phyloP scores from a whole-genome alignment of 2,888 invertebrate species.

The Oscheius sp. region DNA sequence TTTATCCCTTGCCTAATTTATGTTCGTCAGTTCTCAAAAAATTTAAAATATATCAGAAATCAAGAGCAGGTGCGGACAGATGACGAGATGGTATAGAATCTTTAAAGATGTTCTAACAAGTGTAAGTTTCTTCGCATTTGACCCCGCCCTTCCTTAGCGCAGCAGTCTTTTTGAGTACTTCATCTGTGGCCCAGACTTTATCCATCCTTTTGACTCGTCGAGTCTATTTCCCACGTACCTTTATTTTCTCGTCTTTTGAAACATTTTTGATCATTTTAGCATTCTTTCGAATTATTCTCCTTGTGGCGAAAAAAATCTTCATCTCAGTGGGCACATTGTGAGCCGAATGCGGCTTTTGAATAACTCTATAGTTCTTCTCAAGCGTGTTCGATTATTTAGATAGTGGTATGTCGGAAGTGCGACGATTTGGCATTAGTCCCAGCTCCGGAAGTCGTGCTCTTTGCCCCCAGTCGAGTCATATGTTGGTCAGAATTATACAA shows the following conservation, averaged over 20 bases:
- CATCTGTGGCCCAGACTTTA: slow-evolving; percentile 9
- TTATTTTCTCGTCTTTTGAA: not conserved
- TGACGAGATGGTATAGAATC: too few relatives aligned
- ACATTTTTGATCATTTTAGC: not conserved
- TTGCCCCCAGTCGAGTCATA: slow-evolving; percentile 30
- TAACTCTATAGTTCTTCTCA: slow-evolving; percentile 21
- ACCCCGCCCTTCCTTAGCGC: slow-evolving; percentile 7
- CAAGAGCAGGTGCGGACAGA: too few relatives aligned
- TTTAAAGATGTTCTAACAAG: too few relatives aligned
- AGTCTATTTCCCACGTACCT: slow-evolving; percentile 2
- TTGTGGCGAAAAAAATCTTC: not conserved
- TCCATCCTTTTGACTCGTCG: not conserved
- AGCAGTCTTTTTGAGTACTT: slow-evolving; percentile 12
- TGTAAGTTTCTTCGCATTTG: not conserved
- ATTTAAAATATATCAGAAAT: too few relatives aligned
- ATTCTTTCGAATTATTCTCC: not conserved
- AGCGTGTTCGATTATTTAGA: slow-evolving; percentile 33
- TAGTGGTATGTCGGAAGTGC: slow-evolving; percentile 37
- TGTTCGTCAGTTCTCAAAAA: too few relatives aligned
- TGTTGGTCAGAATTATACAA: slow-evolving; percentile 1
- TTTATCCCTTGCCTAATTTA: too few relatives aligned
- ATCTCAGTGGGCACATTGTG: not conserved
- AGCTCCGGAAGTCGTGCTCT: slow-evolving; percentile 33
- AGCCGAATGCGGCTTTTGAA: slow-evolving; percentile 3
- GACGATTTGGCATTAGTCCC: slow-evolving; percentile 33